Percentiles rank a stretch among this genome's conserved stretches.
phyloP scores from a whole-genome alignment of 1,140 invertebrate species.

The Eumaeus atala region DNA sequence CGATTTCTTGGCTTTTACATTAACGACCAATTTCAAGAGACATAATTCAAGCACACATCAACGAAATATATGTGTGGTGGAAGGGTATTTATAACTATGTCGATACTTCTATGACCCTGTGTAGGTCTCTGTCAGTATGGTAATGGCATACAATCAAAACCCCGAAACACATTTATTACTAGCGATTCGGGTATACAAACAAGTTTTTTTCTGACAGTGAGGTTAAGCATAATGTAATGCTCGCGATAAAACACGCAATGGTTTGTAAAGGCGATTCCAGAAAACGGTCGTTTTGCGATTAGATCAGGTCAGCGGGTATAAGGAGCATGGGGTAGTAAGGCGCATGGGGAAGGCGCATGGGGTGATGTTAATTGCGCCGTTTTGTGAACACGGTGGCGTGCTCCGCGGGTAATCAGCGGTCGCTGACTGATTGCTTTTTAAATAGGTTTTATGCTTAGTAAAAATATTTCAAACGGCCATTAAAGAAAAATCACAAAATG shows the following conservation, averaged over 20 bases:
- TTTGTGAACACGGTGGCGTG: conserved; percentile 73
- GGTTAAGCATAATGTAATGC: conserved; percentile 27
- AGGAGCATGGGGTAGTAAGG: conserved; percentile 40
- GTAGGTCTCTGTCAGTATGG: conserved; percentile 6
- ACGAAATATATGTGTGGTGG: no score
- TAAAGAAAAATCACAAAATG: conserved; percentile 7
- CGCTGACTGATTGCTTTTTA: conserved; percentile 73
- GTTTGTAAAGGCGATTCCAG: conserved; percentile 70
- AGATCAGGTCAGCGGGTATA: conserved; percentile 52
- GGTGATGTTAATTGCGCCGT: conserved; percentile 70
- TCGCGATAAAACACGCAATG: conserved; percentile 60
- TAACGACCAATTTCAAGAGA: no score
- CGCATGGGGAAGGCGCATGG: conserved; percentile 29
- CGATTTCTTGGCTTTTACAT: no score
- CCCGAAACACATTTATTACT: background rate
- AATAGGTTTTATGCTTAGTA: conserved; percentile 71
- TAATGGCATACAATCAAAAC: conserved; percentile 8
- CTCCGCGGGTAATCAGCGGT: conserved; percentile 62
- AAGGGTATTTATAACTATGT: no score
- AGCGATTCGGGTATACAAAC: conserved; percentile 14
- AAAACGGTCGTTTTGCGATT: conserved; percentile 73
- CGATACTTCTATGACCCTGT: no score
- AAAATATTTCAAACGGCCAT: conserved; percentile 46
- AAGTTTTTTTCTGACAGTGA: conserved; percentile 28
- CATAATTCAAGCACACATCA: no score